Evolutionary conservation across 2,888 invertebrate genomes (phyloP).

Genomic region (Smittia aterrima): DNA sequence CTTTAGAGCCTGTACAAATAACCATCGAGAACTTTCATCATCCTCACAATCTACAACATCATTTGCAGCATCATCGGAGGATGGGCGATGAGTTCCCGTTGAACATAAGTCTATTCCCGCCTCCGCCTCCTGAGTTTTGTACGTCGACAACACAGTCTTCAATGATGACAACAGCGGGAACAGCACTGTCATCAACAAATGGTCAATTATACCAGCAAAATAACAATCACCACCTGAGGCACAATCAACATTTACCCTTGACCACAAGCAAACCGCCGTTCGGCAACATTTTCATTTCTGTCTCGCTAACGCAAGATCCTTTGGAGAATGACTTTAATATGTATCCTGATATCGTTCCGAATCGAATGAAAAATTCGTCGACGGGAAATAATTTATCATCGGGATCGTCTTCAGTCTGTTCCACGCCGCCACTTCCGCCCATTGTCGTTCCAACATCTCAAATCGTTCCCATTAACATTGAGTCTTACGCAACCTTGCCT

Average conservation of each 20-base stretch:
- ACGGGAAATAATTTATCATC: slow-evolving; percentile 47
- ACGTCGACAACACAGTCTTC: slow-evolving; percentile 47
- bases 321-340: slow-evolving; percentile 62
- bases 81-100: slow-evolving; percentile 55
- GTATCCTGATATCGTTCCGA: slow-evolving; percentile 71
- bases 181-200: slow-evolving; percentile 21
- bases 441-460: slow-evolving; percentile 46
- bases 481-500: slow-evolving; percentile 56
- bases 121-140: slow-evolving; percentile 62
- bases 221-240: slow-evolving; percentile 32
- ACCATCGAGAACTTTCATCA: slow-evolving; percentile 57
- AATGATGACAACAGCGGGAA: slow-evolving; percentile 2
- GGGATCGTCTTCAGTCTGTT: slow-evolving; percentile 46
- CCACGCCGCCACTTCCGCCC: slow-evolving; percentile 44
- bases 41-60: slow-evolving; percentile 44
- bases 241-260: slow-evolving; percentile 6
- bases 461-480: slow-evolving; percentile 49
- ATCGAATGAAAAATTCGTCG: slow-evolving; percentile 55
- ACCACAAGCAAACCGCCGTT: slow-evolving; percentile 49
- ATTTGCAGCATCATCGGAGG: slow-evolving; percentile 47
- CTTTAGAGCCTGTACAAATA: slow-evolving; percentile 62
- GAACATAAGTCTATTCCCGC: slow-evolving; percentile 56
- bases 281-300: slow-evolving; percentile 83
- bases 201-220: slow-evolving; percentile 40
- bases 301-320: slow-evolving; percentile 72